Percentiles rank a stretch among this genome's conserved stretches.
phyloP scores from a whole-genome alignment of 1,140 invertebrate species.

The Telenomus remus region DNA sequence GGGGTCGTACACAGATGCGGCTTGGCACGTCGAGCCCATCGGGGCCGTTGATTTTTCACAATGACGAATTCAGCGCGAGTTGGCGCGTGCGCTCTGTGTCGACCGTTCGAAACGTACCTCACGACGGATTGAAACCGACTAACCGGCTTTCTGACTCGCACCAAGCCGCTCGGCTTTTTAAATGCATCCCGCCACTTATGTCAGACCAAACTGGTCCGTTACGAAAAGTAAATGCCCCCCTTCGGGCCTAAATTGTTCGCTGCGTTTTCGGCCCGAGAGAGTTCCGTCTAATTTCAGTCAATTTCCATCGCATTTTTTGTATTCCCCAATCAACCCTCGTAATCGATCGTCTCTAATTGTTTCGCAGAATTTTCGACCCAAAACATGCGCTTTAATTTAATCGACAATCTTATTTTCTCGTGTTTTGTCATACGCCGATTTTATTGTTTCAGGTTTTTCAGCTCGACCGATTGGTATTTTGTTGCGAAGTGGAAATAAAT shows the following conservation, averaged over 20 bases:
- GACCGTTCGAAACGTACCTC: constrained; percentile 53
- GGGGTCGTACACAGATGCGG: constrained; percentile 7
- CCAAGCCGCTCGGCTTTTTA: constrained; percentile 59
- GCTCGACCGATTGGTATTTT: too few relatives aligned
- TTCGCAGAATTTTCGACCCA: too few relatives aligned
- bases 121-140: constrained; percentile 68
- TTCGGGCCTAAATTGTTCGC: constrained; percentile 27
- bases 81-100: constrained; percentile 26
- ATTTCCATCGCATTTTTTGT: constrained; percentile 3
- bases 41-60: constrained; percentile 26
- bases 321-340: too few relatives aligned
- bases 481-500: too few relatives aligned
- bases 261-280: constrained; percentile 13
- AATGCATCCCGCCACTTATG: constrained; percentile 56
- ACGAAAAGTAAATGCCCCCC: constrained; percentile 44
- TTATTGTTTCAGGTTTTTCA: too few relatives aligned
- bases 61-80: constrained; percentile 10
- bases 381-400: too few relatives aligned
- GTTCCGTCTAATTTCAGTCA: constrained; percentile 23
- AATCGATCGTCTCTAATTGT: too few relatives aligned
- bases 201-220: constrained; percentile 33
- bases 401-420: too few relatives aligned
- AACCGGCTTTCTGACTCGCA: constrained; percentile 67
- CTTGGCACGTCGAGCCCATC: constrained; percentile 5
- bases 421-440: too few relatives aligned